Base-by-base conservation (phyloP, 92 coral and sea anemone species). In the Actinostola sp. region DNA sequence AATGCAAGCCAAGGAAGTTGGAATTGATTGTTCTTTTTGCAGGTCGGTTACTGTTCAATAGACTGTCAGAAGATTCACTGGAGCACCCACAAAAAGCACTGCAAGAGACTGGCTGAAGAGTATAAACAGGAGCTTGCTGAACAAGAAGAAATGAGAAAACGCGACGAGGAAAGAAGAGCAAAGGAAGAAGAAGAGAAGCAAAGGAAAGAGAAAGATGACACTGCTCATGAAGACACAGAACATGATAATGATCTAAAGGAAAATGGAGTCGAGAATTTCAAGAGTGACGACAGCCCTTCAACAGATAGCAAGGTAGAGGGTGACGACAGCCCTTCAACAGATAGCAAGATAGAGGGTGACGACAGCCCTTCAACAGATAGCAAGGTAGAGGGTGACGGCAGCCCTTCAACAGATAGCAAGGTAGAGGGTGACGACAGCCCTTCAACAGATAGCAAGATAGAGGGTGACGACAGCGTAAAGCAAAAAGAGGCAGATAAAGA, bases 1-100 rank as follows among this genome's bases (percentile, higher is more conserved):
- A n/a, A n/a, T n/a, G n/a, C n/a, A n/a, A n/a, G n/a, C n/a, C n/a
- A n/a, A n/a, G n/a, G n/a, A n/a, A n/a, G n/a, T n/a, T n/a, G n/a
- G n/a, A n/a, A n/a, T n/a, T n/a, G n/a, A n/a, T n/a, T n/a, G n/a
- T n/a, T n/a, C n/a, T n/a, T n/a, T n/a, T n/a, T n/a, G n/a, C 50
- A 94, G 98, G 98, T 88, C 38, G 84, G 88, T n/a, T 94, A 94
- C 33, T 94, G 98, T 50, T 75, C 88, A 5, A 88, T 92, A 21
- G 57, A 81, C 9, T 94, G 98, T 75, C 98, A 94, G 61, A 94
- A 91, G 76, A 75, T 88, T n/a, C 98, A 94, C 60, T 94, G 97
- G 98, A 58, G 80, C 14, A 91, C 98, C 1, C 98, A 94, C 70
- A 94, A 92, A 84, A 88, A 92, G 48, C 89, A 82, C 67, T 94